Conservation (phyloP, 2,113 vertebrate species). For the Crotalus viridis region DNA sequence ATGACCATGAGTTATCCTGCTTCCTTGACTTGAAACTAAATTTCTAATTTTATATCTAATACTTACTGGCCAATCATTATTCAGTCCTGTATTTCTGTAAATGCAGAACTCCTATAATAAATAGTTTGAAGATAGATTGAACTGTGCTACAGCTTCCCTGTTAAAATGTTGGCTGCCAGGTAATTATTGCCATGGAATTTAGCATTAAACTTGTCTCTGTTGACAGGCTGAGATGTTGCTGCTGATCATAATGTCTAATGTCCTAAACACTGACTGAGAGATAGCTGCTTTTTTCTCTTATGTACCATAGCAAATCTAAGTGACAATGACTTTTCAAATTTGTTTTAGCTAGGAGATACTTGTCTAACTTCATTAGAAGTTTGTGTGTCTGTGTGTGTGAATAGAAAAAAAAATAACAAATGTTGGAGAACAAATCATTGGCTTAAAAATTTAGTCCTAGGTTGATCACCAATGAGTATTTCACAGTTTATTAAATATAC, state of each 20-base stretch:
- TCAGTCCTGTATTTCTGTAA: neutral
- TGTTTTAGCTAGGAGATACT: slow-evolving; percentile 37
- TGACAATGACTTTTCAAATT: neutral
- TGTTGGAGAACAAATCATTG: neutral
- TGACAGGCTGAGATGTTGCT: neutral
- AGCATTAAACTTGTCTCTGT: neutral
- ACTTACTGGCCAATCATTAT: neutral
- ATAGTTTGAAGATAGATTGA: neutral
- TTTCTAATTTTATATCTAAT: neutral
- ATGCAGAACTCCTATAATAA: neutral
- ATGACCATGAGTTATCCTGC: neutral
- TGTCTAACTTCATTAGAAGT: slow-evolving; percentile 12
- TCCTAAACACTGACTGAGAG: neutral
- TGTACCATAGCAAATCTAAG: neutral
- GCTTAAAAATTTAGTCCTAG: slow-evolving; percentile 15
- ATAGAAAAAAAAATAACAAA: slow-evolving; percentile 5
- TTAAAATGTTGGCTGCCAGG: neutral
- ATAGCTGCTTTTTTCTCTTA: neutral
- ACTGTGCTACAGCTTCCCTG: neutral
- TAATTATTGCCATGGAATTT: neutral
- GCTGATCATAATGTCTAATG: neutral
- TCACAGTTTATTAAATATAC: neutral
- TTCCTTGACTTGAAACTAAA: neutral
- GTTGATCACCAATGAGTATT: slow-evolving; percentile 23
- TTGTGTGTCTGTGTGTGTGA: neutral